Evolutionary conservation across 1,140 invertebrate species (phyloP), one percentile per base, ranked within the genome.

Genomic region (Amphibalanus amphitrite): DNA sequence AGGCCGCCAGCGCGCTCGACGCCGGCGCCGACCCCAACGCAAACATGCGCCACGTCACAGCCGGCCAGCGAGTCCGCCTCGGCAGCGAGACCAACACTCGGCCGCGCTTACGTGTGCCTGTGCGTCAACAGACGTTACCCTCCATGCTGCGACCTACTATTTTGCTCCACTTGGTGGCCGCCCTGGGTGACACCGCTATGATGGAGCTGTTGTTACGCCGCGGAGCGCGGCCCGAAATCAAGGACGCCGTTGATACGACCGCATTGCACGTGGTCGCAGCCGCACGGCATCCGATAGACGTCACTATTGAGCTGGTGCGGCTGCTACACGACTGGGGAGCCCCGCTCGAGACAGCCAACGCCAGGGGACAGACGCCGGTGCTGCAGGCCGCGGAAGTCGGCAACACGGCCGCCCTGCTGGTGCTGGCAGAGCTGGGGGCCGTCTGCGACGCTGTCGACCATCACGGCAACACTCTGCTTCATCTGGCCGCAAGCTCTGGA

Each of bases 1-100:
- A 20, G 47, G 47, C 47, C 13, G 20, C 17, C 47, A 23, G 13
- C 47, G 47, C 47, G 1, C 47, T 59, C 47, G 17, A 59, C 6
- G 47, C 47, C 47, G 47, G 47, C 47, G 47, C 47, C 47, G 47
- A 59, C 47, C 47, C 47, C 47, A 59, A 59, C 47, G 47, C 47
- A 8, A 20, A 59, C 47, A 59, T 59, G 47, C 47, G 47, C 17
- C 10, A 13, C 47, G 47, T 59, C 13, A 59, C 47, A 20, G 10
- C 47, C 3, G 10, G 6, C 1, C 10, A 59, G 47, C 47, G 47
- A 20, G 20, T 1, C 13, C 47, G 47, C 6, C 47, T 59, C 13
- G 47, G 20, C 17, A 23, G 47, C 47, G 47, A 59, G 33, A 15
- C 33, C 47, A 20, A 20, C 20, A 59, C 1, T 3, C 47, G 20